phyloP scores from a whole-genome alignment of 2,888 invertebrate genomes.

The Drosophila buzzatii region DNA sequence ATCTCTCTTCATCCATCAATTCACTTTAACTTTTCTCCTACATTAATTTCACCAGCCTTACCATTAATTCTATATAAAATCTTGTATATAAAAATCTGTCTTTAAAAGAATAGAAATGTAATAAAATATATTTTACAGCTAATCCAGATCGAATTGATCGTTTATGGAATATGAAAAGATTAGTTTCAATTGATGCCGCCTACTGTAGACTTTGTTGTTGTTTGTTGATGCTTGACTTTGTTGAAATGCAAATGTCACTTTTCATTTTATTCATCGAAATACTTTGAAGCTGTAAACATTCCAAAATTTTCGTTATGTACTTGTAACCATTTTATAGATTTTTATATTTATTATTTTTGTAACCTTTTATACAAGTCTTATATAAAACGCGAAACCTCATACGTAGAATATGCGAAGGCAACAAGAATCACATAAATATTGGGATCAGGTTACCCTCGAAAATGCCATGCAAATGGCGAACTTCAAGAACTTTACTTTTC shows the following conservation, averaged over 20 bases:
- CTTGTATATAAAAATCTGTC: no score
- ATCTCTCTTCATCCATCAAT: no score
- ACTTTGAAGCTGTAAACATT: conserved; percentile 8
- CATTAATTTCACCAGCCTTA: no score
- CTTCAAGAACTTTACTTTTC: conserved; percentile 15
- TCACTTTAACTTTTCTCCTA: no score
- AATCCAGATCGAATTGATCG: no score
- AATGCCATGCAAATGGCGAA: conserved; percentile 17
- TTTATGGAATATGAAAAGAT: no score
- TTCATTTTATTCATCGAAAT: conserved; percentile 4
- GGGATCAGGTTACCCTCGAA: conserved; percentile 7
- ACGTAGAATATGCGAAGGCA: conserved; percentile 26
- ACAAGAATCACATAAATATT: background rate
- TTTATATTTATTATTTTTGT: conserved; percentile 4
- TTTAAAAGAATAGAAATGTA: no score
- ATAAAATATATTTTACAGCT: no score
- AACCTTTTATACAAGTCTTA: conserved; percentile 4
- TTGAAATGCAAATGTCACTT: background rate
- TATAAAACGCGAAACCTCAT: background rate
- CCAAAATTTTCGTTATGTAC: conserved; percentile 12
- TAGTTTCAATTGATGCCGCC: background rate
- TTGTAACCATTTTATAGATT: conserved; percentile 6
- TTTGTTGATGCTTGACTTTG: no score
- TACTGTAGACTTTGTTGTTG: background rate
- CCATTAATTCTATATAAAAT: no score